Evolutionary conservation across 2,888 invertebrate genomes (phyloP).

Genomic region (Phortica okadai): DNA sequence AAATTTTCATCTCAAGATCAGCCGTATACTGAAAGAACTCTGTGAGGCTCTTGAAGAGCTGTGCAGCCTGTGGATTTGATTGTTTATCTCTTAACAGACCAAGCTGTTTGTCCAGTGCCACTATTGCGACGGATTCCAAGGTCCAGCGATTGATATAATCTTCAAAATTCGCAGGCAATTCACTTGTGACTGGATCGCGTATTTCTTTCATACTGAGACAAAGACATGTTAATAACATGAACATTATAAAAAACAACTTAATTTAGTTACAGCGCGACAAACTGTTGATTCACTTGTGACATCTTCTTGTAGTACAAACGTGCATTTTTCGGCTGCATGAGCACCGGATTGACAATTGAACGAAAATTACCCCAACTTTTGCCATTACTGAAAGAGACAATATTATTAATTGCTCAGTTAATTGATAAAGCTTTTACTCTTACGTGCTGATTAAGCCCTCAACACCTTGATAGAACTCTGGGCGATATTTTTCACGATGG

Average conservation of each 20-base stretch:
- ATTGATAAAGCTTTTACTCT: neutral
- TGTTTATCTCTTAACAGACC: constrained; percentile 56
- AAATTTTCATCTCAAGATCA: constrained; percentile 61
- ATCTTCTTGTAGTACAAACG: constrained; percentile 77
- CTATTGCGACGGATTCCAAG: constrained; percentile 78
- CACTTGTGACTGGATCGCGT: constrained; percentile 65
- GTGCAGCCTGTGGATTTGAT: constrained; percentile 48
- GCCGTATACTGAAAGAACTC: constrained; percentile 44
- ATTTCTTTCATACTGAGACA: constrained; percentile 68
- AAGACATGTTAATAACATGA: too few species aligned
- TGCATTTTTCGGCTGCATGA: constrained; percentile 80
- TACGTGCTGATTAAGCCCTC: constrained; percentile 63
- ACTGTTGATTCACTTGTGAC: constrained; percentile 76
- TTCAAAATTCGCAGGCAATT: constrained; percentile 77
- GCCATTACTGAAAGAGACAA: constrained; percentile 44
- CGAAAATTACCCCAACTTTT: constrained; percentile 82
- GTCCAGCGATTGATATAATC: constrained; percentile 79
- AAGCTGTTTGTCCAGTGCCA: constrained; percentile 75
- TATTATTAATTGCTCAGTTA: neutral
- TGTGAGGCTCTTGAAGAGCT: constrained; percentile 49
- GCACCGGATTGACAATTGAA: constrained; percentile 81
- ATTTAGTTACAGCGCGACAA: constrained; percentile 54
- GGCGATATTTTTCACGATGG: constrained; percentile 70
- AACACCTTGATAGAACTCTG: constrained; percentile 58
- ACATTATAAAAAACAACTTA: neutral